phyloP scores from a whole-genome alignment of 2,113 vertebrate genomes.

The Sinocyclocheilus rhinocerous region DNA sequence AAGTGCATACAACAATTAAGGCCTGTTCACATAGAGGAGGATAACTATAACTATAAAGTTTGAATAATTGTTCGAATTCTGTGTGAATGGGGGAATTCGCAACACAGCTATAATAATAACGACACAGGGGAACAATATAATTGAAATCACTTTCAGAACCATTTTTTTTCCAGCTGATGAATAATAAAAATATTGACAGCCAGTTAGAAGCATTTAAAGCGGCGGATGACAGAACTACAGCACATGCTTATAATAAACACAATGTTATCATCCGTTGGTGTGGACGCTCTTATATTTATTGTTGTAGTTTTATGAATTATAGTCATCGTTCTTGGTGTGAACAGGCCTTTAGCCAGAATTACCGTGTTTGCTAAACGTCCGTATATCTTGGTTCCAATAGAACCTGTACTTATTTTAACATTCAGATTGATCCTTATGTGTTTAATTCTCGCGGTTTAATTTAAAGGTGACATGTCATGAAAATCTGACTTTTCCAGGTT shows the following conservation, averaged over 20 bases:
- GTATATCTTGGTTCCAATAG: background rate
- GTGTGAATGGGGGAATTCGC: background rate
- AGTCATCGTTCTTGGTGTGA: background rate
- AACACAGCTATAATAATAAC: background rate
- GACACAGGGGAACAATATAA: background rate
- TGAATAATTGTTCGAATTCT: background rate
- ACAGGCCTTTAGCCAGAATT: background rate
- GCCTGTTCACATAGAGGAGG: background rate
- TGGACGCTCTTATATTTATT: background rate
- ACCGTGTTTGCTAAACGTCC: background rate
- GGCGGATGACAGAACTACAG: background rate
- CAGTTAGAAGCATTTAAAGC: background rate
- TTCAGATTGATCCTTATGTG: background rate
- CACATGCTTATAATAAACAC: background rate
- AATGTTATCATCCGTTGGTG: background rate
- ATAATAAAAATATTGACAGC: background rate
- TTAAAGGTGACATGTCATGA: background rate
- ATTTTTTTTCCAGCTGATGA: background rate
- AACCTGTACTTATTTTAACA: background rate
- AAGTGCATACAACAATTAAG: background rate
- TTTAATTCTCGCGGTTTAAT: background rate
- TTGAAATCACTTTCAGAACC: background rate
- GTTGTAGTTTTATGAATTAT: no score
- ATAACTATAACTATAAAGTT: background rate
- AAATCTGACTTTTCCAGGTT: no score